A percentile compares a stretch with the other conserved stretches of the same genome.
phyloP scores from a whole-genome alignment of 2,797 vertebrate species.

The Oreonectes daqikongensis region DNA sequence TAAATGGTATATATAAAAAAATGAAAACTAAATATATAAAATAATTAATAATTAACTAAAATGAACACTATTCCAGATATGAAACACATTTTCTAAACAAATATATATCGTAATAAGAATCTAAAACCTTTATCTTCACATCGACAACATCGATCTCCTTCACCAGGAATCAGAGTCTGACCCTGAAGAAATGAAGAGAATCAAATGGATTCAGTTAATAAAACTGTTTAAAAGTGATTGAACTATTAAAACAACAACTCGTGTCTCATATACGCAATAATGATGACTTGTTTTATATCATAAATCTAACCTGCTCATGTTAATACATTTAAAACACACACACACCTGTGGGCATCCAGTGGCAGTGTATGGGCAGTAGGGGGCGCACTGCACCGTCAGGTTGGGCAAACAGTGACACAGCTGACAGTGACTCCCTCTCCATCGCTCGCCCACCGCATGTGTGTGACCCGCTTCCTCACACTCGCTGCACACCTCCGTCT shows the following conservation, averaged over 20 bases:
- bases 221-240: too few species aligned
- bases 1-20: too few species aligned
- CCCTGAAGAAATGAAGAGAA: constrained; percentile 68
- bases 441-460: constrained; percentile 76
- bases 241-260: too few species aligned
- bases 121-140: constrained; percentile 73
- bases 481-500: constrained; percentile 79
- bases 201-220: not conserved
- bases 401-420: constrained; percentile 84
- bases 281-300: too few species aligned
- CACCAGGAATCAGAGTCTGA: constrained; percentile 74
- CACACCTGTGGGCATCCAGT: constrained; percentile 83
- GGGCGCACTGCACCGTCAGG: constrained; percentile 73
- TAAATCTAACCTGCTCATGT: too few species aligned
- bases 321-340: not conserved
- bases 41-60: too few species aligned
- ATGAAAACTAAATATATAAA: too few species aligned
- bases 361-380: constrained; percentile 76
- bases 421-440: constrained; percentile 78
- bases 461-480: constrained; percentile 77
- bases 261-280: too few species aligned
- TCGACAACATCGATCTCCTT: constrained; percentile 78
- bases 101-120: not conserved
- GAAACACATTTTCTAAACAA: not conserved
- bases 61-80: too few species aligned